Base-by-base conservation (phyloP, 2,113 vertebrate species). In the Rissa tridactyla region DNA sequence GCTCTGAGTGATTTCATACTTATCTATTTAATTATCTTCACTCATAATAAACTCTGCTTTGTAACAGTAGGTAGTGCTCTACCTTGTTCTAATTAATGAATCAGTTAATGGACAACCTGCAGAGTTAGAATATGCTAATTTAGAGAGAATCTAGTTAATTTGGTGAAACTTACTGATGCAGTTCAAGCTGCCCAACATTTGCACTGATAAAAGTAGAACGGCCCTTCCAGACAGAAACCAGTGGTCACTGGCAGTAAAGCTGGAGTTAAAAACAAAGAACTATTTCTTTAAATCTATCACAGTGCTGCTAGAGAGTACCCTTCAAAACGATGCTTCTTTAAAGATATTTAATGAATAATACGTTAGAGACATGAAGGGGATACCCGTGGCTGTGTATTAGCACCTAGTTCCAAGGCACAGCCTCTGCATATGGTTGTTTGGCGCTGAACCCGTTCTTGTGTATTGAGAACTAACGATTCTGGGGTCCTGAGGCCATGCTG, bases 71-170 rank as follows among this genome's bases (percentile, higher is more conserved):
- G 90, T 93, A 94, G 81, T 89, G 49, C 34, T 97, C 86, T 93
- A 93, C 88, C 93, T 96, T 95, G 66, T 90, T 90, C 86, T 96
- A 95, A 97, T 97, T 97, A 98, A 97, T 96, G 90, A 95, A 93
- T 96, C 81, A 86, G 89, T 91, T 97, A 96, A 95, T 97, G 95
- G 91, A 91, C 92, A 96, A 90, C 97, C 87, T 97, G 94, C 75
- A 94, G 96, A 97, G 94, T 69, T 69, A 94, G 81, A 86, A 62
- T 88, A 93, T 86, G 91, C 34, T 90, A 89, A 97, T 96, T 93
- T 93, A 91, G 44, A 94, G 49, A 90, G 29, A 84, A 86, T 88
- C 71, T 92, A 62, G 38, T 86, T 89, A 95, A 95, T 92, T 64
- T 88, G 46, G 38, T 89, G 81, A 94, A 94, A 60, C 49, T 65